Base-by-base conservation (phyloP, 2,797 vertebrate species). In the Chiloscyllium punctatum region DNA sequence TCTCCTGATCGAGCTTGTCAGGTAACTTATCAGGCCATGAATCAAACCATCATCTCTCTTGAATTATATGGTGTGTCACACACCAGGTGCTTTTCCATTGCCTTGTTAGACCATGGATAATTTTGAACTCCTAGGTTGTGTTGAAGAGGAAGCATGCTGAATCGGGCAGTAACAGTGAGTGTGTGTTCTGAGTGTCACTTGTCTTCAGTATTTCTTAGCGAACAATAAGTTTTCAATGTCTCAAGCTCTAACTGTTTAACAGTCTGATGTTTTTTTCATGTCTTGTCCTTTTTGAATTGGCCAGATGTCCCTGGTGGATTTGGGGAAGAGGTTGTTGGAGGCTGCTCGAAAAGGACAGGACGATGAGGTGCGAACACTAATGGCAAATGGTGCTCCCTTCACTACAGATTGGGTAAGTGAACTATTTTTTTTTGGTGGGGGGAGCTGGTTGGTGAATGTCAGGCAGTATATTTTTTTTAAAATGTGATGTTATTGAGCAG, bases 331-430 rank as follows among this genome's bases (percentile, higher is more conserved):
- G 96, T 97, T 99, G 96, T 97, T 99, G 94, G 99, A 99, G 96
- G 99, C 99, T 0, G 99, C 98, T 69, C 98, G 98, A 33, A 98
- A 98, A 96, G 99, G 99, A 87, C 98, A 99, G 96, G 99, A 99
- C 95, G 98, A 98, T 9, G 98, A 99, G 97, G 98, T 99, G 96
- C 96, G 98, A 30, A 98, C 98, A 30, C 96, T 99, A 96, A 99
- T 99, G 98, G 98, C 98, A 9, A 99, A 98, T 0, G 98, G 99
- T 0, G 98, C 99, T 0, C 99, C 99, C 0, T 99, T 99, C 97
- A 99, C 98, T 96, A 99, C 99, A 0, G 98, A 99, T 97, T 99
- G 99, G 99, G 99, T 99, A 97, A 88, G 98, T 96, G 18, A 9
- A 42, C 18, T 18, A 66, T n/a, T 37, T n/a, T 4, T 48, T 0